Evolutionary conservation across 2,888 invertebrate species (phyloP), one percentile per base, ranked within the genome.

Genomic region (Agonum fuliginosum): DNA sequence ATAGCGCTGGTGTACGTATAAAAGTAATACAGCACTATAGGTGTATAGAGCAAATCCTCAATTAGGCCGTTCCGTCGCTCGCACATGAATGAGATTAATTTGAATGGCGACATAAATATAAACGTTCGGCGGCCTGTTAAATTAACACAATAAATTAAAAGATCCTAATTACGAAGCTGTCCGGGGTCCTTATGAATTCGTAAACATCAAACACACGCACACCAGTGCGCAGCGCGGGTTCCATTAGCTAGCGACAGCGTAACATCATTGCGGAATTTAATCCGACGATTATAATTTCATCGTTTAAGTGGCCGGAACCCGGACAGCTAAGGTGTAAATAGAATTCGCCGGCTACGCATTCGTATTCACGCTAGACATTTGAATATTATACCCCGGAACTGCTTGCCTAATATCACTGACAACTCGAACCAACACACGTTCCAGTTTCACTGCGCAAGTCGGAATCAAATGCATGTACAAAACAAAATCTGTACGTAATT

Each of bases 261-360:
- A 48, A 20, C 48, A 46, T 19, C 69, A 69, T 14, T 12, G 43
- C 24, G 69, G 24, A 69, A 69, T 69, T 46, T 41, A 69, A 69
- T 69, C 27, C 69, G 10, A 4, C 20, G 69, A 69, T 69, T 69
- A 69, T 69, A 69, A 69, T 69, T 69, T 69, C 22, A 69, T 69
- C 46, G 43, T 46, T 69, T 46, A 69, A 69, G 46, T 46, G 69
- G 10, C 19, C 17, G 24, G 69, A 46, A 27, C 69, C 4, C 17
- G 22, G 4, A 12, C 17, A 22, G 24, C 20, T 24, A 41, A 69
- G 69, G 69, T 69, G 69, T 43, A 69, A 67, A 69, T 69, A 69
- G 41, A 41, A 65, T 30, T 65, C 27, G 34, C 17, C 65, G 14
- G 30, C 48, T 62, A 62, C 58, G 58, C 19, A 62, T 62, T 62